These are phyloP conservation scores for Agonopterix heracliana DNA, from an alignment of 2,888 invertebrate species.

Conservation along the genomic window DNA sequence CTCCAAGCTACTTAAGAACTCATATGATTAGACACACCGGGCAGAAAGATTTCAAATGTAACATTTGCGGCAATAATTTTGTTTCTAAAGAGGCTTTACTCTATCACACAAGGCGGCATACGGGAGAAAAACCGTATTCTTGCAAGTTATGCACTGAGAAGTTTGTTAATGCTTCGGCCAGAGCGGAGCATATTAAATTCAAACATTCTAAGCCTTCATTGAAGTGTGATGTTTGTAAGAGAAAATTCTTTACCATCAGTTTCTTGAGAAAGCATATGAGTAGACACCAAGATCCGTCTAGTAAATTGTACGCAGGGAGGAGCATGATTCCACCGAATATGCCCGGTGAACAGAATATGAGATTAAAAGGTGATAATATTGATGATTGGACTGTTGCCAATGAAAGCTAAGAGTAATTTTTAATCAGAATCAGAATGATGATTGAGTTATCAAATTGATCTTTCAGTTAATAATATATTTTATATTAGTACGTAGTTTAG, in stretches of 20 bases:
- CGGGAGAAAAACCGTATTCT: conserved; percentile 61
- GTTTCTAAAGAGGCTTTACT: conserved; percentile 62
- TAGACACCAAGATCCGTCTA: conserved; percentile 55
- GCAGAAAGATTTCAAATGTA: conserved; percentile 59
- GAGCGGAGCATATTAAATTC: conserved; percentile 62
- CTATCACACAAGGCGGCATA: conserved; percentile 61
- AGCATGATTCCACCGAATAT: conserved; percentile 42
- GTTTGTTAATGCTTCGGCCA: conserved; percentile 63
- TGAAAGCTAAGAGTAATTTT: no score
- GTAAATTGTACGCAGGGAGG: conserved; percentile 49
- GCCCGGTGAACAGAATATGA: conserved; percentile 47
- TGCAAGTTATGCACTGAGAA: conserved; percentile 53
- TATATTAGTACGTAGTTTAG: no score
- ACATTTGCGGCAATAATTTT: conserved; percentile 49
- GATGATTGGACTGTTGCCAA: no score
- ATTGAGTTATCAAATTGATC: no score
- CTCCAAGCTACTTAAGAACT: conserved; percentile 56
- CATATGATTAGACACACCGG: conserved; percentile 64
- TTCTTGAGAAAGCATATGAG: conserved; percentile 55
- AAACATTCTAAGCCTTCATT: conserved; percentile 60
- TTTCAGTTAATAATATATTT: no score
- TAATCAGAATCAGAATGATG: no score
- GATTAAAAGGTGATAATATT: conserved; percentile 15
- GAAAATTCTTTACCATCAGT: conserved; percentile 58
- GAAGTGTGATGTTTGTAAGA: conserved; percentile 54